phyloP scores from a whole-genome alignment of 37 sponge, comb jelly and placozoan genomes.

The Cliona cf. orientalis region DNA sequence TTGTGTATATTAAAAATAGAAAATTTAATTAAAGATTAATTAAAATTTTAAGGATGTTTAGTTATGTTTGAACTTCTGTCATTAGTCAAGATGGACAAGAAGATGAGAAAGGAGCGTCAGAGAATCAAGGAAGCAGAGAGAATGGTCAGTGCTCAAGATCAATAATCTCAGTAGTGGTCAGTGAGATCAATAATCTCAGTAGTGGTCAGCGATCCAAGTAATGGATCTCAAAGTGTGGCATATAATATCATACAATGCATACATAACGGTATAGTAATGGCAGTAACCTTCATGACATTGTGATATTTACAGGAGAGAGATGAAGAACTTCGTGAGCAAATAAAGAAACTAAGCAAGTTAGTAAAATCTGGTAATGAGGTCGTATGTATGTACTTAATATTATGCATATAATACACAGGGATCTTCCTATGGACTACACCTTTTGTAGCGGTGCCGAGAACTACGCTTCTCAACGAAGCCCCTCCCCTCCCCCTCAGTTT shows the following conservation, averaged over 20 bases:
- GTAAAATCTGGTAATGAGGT: too few relatives aligned
- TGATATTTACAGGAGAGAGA: constrained; percentile 36
- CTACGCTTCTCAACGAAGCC: too few relatives aligned
- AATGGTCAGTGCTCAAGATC: constrained; percentile 36
- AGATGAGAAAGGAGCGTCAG: constrained; percentile 31
- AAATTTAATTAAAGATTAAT: too few relatives aligned
- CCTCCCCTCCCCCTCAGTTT: neutral
- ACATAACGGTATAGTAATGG: too few relatives aligned
- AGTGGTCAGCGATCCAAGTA: neutral
- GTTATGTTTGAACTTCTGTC: too few relatives aligned
- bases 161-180: neutral
- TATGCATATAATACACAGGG: too few relatives aligned
- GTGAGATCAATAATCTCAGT: neutral
- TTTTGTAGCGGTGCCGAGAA: too few relatives aligned
- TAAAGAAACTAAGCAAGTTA: constrained; percentile 6
- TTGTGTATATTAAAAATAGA: too few relatives aligned
- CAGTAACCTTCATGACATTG: neutral
- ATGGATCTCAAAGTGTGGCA: too few relatives aligned
- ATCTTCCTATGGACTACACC: too few relatives aligned
- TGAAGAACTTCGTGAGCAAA: constrained; percentile 24
- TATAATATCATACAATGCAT: too few relatives aligned
- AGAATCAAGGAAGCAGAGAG: constrained; percentile 54
- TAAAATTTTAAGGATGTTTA: too few relatives aligned
- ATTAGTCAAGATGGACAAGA: constrained; percentile 73
- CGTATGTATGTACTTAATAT: neutral